A percentile compares a stretch with the other conserved stretches of the same genome.
phyloP scores from a whole-genome alignment of 2,888 invertebrate species.

The Cerceris ruficornis region DNA sequence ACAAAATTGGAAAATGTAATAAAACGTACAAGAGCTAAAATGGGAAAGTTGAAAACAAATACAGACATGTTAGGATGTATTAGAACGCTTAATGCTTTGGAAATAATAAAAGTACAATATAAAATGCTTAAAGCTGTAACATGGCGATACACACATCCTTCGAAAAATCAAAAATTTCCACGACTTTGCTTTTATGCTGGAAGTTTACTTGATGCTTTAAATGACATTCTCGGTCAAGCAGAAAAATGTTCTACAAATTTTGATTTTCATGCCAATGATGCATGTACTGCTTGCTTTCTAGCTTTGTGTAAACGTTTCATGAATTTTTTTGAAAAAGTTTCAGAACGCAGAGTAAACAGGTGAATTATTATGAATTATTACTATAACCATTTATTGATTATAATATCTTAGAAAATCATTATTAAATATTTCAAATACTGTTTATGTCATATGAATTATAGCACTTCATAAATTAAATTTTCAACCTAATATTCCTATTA shows the following conservation, averaged over 20 bases:
- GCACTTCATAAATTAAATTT: too few relatives aligned
- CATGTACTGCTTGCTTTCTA: constrained; percentile 60
- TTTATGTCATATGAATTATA: too few relatives aligned
- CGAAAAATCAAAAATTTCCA: constrained; percentile 63
- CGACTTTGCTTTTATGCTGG: constrained; percentile 77
- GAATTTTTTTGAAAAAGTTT: constrained; percentile 78
- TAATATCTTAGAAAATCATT: too few relatives aligned
- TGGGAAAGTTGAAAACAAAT: constrained; percentile 45
- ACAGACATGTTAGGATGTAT: constrained; percentile 60
- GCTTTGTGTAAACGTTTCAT: constrained; percentile 76
- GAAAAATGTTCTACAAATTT: constrained; percentile 53
- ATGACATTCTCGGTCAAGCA: constrained; percentile 64
- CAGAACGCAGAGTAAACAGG: constrained; percentile 78
- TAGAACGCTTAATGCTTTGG: constrained; percentile 68
- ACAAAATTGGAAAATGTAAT: constrained; percentile 64
- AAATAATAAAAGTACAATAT: constrained; percentile 73
- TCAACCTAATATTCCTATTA: not conserved
- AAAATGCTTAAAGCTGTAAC: constrained; percentile 77
- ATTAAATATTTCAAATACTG: too few relatives aligned
- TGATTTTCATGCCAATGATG: constrained; percentile 4
- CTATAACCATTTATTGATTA: not conserved
- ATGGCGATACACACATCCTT: constrained; percentile 79
- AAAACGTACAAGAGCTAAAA: constrained; percentile 51
- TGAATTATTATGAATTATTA: constrained; percentile 43
- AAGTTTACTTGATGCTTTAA: constrained; percentile 73